Base-by-base conservation (phyloP, 2,888 invertebrate genomes). In the Megalurothrips usitatus region DNA sequence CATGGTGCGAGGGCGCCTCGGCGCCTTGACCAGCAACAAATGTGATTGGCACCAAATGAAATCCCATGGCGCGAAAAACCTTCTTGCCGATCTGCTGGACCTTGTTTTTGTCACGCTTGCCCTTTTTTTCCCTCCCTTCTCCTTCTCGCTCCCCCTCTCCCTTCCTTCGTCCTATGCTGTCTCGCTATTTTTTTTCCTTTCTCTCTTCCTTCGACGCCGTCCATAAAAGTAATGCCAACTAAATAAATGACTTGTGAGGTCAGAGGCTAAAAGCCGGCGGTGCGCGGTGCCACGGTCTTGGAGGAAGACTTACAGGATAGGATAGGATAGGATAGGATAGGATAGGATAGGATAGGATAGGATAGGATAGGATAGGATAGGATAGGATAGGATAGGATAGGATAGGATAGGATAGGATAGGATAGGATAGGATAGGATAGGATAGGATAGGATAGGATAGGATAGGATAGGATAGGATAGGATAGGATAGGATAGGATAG, bases 231-330 rank as follows among this genome's bases (percentile, higher is more conserved):
- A 75, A 75, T 26, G 68, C 68, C 26, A 26, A 26, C 68, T 26
- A 75, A 75, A 75, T 75, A 75, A 75, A 75, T 75, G 68, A 75
- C 68, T 75, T 23, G 68, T 26, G 68, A 75, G 68, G 68, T 75
- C 68, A 75, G 68, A 12, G 68, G 68, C 68, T 75, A 75, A 75
- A 75, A 75, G 68, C 68, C 12, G n/a, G n/a, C n/a, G n/a, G 12
- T n/a, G 68, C 68, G 58, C 58, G 19, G 58, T 43, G 34, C 34
- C 34, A 43, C 34, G 34, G 34, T 4, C 34, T n/a, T 43, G 34
- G 6, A 43, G 34, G 34, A 43, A 6, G 34, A 43, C 34, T 6
- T 43, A 43, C 34, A 43, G 34, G 34, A 43, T 43, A 43, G 34
- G 34, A 43, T 6, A n/a, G n/a, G n/a, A 43, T 43, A 43, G 34